Percentiles rank a stretch among this genome's conserved stretches.
Conservation (phyloP, 2,113 vertebrate genomes). For the Xiphorhynchus elegans region DNA sequence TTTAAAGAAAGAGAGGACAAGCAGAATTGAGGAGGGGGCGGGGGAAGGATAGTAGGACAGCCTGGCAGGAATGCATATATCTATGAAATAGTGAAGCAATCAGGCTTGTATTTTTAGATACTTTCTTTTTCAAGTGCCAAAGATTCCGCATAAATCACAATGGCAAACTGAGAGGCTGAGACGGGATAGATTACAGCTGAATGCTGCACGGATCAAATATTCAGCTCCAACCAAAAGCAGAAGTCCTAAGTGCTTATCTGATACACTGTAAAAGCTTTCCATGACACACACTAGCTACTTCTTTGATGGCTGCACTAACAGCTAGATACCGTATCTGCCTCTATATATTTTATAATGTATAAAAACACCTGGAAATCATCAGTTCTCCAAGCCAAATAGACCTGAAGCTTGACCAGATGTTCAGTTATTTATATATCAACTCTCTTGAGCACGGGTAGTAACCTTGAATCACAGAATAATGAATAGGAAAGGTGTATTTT, state of each 20-base stretch:
- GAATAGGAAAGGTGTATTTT: neutral
- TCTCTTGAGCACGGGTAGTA: neutral
- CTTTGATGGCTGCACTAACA: neutral
- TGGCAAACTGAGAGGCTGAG: constrained; percentile 29
- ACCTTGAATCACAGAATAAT: neutral
- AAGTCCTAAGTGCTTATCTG: neutral
- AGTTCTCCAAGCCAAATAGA: neutral
- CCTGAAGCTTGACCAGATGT: neutral
- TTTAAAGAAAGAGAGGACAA: neutral
- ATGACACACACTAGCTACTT: neutral
- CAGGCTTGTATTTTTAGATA: constrained; percentile 53
- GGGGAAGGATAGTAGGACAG: neutral
- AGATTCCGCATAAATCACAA: constrained; percentile 44
- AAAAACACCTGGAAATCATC: neutral
- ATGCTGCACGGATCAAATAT: constrained; percentile 8
- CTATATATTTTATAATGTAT: neutral
- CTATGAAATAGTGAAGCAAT: constrained; percentile 24
- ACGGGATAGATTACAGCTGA: constrained; percentile 30
- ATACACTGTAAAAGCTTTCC: constrained; percentile 27
- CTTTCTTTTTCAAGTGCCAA: constrained; percentile 39
- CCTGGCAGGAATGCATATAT: neutral
- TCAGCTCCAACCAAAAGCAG: constrained; percentile 1
- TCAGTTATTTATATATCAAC: neutral
- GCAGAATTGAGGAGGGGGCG: neutral
- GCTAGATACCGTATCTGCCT: neutral